Base-by-base conservation (phyloP, 2,797 vertebrate genomes). In the Cirrhinus molitorella region DNA sequence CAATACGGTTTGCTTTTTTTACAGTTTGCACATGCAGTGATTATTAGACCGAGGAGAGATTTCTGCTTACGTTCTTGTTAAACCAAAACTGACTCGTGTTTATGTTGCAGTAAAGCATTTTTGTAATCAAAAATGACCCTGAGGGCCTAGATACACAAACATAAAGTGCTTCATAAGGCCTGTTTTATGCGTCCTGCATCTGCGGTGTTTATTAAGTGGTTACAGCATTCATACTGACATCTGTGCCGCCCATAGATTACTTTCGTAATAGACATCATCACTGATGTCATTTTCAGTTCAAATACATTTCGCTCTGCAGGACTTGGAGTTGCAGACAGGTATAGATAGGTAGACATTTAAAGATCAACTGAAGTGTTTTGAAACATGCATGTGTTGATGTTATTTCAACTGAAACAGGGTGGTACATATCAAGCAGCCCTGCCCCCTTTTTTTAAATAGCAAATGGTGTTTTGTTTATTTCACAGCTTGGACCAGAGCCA, bases 11-110 rank as follows among this genome's bases (percentile, higher is more conserved):
- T n/a, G 21, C 14, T 68, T 85, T 79, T 80, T 63, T 21, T 34
- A 66, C 66, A 43, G 53, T 73, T 66, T 84, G 59, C 82, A 84
- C 73, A 43, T 47, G 73, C 47, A 6, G 66, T n/a, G 55, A 77
- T 85, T 21, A 53, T 76, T 51, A 61, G 55, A 78, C 53, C 21
- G 31, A 25, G 17, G 34, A 79, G 61, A 74, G 37, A 21, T 71
- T 79, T 74, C 28, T 61, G 73, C 45, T 70, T 66, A 31, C 10
- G 3, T 28, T 79, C 40, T 49, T 59, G 23, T 68, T 59, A 17
- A 72, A 74, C 19, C 21, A 72, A 79, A 71, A 68, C 31, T 0
- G 34, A 66, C 28, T 49, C 6, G 19, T 74, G 70, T 40, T 74
- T 65, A 66, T 73, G 57, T 65, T 34, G 28, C 28, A 65, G 25